Conservation (phyloP, 2,113 vertebrate genomes). For the Megaceryle torquata region DNA sequence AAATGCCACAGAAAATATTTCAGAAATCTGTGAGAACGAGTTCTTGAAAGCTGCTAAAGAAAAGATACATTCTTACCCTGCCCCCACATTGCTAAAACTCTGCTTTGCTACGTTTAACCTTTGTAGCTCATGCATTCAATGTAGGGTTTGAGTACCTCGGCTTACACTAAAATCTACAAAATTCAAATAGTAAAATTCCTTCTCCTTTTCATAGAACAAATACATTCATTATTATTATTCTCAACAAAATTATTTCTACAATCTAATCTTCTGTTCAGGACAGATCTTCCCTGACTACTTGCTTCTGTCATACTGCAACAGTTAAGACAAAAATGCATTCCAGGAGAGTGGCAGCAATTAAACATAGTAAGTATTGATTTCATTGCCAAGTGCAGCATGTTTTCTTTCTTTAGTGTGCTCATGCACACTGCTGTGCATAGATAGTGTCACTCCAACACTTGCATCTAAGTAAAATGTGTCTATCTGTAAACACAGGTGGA, state of each 20-base stretch:
- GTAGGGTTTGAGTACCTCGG: not conserved
- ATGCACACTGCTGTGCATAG: rapidly evolving
- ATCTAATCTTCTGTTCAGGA: not conserved
- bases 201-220: not conserved
- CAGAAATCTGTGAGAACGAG: slow-evolving; percentile 32
- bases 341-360: not conserved
- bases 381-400: not conserved
- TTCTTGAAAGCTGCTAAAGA: slow-evolving; percentile 28
- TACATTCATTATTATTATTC: not conserved
- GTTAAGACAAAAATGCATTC: not conserved
- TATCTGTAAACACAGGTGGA: not conserved
- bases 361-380: not conserved
- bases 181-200: not conserved
- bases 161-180: not conserved
- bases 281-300: not conserved
- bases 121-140: not conserved
- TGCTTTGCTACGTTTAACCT: slow-evolving; percentile 2
- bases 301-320: not conserved
- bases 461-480: not conserved
- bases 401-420: not conserved
- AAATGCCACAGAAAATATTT: slow-evolving; percentile 27
- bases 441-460: not conserved
- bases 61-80: slow-evolving; percentile 48
- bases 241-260: not conserved
- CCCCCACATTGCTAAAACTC: not conserved